Base-by-base conservation (phyloP, 2,797 vertebrate species). In the Pteronotus mesoamericanus region DNA sequence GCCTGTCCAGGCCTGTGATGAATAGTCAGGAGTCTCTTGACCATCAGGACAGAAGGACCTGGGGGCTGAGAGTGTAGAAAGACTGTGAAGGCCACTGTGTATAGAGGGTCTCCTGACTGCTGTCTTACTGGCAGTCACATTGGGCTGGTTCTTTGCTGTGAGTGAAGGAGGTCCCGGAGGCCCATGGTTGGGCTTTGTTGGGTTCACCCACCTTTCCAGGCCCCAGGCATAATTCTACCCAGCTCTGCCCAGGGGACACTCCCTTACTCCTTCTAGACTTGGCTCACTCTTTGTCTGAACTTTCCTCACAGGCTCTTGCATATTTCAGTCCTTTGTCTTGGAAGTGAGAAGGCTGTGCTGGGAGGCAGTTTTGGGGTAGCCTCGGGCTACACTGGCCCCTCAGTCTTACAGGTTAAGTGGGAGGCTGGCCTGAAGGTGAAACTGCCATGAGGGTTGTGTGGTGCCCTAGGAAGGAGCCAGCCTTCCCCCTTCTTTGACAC, bases 321-420 rank as follows among this genome's bases (percentile, higher is more conserved):
- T 74, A 74, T 75, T 88, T 91, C 39, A 61, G 24, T 53, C 26
- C 32, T 96, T 94, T 68, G 46, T 83, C 48, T 96, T 71, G 21
- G 26, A 80, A 87, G 24, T 34, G 59, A 42, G 51, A 53, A 44
- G 22, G 16, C 29, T 94, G 92, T 64, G 12, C 11, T 59, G 19
- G 68, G 61, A 69, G 66, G 46, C 2, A 24, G 83, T 89, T 75
- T 88, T 61, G 10, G 46, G 71, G 57, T 57, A 96, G 57, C 44
- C 74, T 2, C 44, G 84, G 83, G 75, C 44, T 86, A 85, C 64
- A 96, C 74, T 79, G 86, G 74, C 37, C 78, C 51, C 34, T 86
- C 57, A 22, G 46, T 85, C 68, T 94, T 69, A 46, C 1, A 53
- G 24, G 72, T 77, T 14, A 95, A 57, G 82, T 59, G 46, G 19